A percentile compares a stretch with the other conserved stretches of the same genome.
Conservation (phyloP, 2,888 invertebrate genomes). For the Candidula unifasciata region DNA sequence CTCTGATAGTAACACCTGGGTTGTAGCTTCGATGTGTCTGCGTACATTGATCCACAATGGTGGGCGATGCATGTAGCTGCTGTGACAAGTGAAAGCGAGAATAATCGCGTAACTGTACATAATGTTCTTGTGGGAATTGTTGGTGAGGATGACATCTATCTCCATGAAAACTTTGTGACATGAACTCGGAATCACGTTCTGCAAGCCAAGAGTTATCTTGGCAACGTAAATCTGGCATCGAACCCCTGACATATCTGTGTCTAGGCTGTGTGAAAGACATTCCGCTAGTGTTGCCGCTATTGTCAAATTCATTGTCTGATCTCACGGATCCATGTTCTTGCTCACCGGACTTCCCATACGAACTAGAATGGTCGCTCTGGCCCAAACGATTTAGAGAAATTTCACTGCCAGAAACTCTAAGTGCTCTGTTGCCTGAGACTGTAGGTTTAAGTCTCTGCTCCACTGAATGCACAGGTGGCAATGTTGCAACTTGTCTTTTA, state of each 20-base stretch:
- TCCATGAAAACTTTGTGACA: background rate
- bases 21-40: background rate
- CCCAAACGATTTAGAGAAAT: background rate
- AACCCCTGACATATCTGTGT: constrained; percentile 32
- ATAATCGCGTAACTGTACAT: background rate
- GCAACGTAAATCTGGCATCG: constrained; percentile 51
- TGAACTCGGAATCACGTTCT: background rate
- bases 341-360: background rate
- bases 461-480: background rate
- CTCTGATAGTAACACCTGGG: too few relatives aligned
- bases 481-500: constrained; percentile 19
- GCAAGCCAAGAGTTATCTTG: background rate
- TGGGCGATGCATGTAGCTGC: background rate
- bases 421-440: background rate
- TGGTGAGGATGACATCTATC: background rate
- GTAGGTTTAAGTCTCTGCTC: background rate
- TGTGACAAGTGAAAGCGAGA: background rate
- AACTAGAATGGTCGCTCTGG: background rate
- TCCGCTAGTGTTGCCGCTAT: background rate
- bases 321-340: background rate
- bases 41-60: background rate
- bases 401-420: background rate
- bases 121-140: background rate
- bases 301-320: background rate
- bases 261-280: background rate